Evolutionary conservation across 2,888 invertebrate genomes (phyloP), one percentile per base, ranked within the genome.

Genomic region (Ischnus inquisitorius): DNA sequence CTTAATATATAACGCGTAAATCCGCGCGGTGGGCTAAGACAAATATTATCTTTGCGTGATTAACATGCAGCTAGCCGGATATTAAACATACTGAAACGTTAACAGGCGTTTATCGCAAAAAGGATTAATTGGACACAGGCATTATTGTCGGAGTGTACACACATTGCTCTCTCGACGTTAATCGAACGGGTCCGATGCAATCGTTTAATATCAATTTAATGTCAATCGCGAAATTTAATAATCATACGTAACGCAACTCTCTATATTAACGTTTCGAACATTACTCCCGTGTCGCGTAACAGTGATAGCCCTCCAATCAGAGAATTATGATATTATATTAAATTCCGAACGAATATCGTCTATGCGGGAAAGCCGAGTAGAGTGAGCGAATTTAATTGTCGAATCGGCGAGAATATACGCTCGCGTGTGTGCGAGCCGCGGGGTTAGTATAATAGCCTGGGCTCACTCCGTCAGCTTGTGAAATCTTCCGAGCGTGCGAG

Each of bases 381-480:
- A 54, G 2, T 2, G 12, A 14, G 12, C n/a, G 16, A 60, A 60
- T 57, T 60, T 72, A 16, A 60, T 72, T 43, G 69, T 43, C 43
- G 71, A n/a, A 60, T 72, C 72, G 28, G 28, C 16, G 57, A 25
- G 57, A 25, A 1, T 16, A 4, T 5, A 16, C 16, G 28, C 41
- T 6, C 28, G 25, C 60, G 72, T 25, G 46, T 28, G 72, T 3
- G 46, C 34, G 2, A 25, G 10, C 43, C 43, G 34, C 51, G 25
- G 60, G 39, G 19, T 64, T 41, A 46, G 8, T 67, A 5, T 34
- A 6, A 60, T 60, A 60, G 57, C 57, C 43, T 48, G 34, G 10
- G n/a, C n/a, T 75, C 67, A 4, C 5, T 34, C 46, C 65, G 64
- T 68, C 80, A 68, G 74, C 57, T 60, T 12, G 57, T 25, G 57